Conservation (phyloP, 2,888 invertebrate genomes). For the Coleophora deauratella region DNA sequence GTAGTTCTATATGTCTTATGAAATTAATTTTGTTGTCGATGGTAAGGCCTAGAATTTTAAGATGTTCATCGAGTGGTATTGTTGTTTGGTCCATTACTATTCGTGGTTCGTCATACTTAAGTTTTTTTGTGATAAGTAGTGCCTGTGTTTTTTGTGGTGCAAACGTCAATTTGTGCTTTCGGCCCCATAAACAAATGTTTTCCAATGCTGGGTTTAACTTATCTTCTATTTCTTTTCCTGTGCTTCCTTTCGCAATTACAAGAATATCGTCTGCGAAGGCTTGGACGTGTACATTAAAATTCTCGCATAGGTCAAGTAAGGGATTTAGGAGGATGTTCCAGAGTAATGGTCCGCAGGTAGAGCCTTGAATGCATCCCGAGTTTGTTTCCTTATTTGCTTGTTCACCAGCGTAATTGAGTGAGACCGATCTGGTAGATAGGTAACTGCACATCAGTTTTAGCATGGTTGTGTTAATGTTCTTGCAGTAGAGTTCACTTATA, state of each 20-base stretch:
- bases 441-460: constrained; percentile 10
- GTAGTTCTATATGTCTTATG: not conserved
- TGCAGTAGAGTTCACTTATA: not conserved
- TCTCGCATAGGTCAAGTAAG: not conserved
- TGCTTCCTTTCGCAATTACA: not conserved
- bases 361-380: constrained; percentile 14
- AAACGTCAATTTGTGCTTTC: constrained; percentile 11
- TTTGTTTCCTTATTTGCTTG: constrained; percentile 8
- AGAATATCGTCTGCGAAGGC: constrained; percentile 20
- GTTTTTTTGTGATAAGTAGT: constrained; percentile 7
- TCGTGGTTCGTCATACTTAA: not conserved
- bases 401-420: no score
- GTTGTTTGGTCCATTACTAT: not conserved
- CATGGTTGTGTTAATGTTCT: not conserved
- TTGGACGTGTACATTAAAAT: constrained; percentile 3
- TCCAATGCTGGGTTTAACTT: constrained; percentile 2
- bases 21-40: not conserved
- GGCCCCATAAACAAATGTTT: constrained; percentile 8
- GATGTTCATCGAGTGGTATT: not conserved
- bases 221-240: not conserved
- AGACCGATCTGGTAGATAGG: constrained; percentile 6
- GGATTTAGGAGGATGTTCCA: constrained; percentile 17
- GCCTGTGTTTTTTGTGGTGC: constrained; percentile 12
- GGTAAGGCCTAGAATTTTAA: not conserved
- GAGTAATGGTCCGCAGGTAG: constrained; percentile 12